Conservation (phyloP, 2,888 invertebrate genomes). For the Phortica okadai region DNA sequence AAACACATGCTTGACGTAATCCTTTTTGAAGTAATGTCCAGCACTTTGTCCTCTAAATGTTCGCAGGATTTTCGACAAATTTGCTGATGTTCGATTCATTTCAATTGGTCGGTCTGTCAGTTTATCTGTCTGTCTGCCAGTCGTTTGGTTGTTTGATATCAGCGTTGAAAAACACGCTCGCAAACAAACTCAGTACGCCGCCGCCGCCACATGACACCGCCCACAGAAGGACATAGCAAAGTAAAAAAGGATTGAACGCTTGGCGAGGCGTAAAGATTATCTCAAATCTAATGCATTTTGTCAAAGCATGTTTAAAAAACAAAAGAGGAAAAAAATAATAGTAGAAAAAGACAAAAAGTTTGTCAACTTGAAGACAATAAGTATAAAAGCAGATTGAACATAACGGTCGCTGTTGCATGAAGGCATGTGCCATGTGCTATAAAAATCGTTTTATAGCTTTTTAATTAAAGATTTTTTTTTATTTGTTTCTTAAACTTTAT, state of each 20-base stretch:
- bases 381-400: not conserved
- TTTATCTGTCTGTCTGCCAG: no score
- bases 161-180: not conserved
- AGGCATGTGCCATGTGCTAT: no score
- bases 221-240: not conserved
- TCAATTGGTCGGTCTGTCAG: slow-evolving; percentile 64
- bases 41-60: slow-evolving; percentile 68
- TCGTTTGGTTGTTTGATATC: no score
- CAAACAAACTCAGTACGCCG: not conserved
- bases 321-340: not conserved
- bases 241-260: not conserved
- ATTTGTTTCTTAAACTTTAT: no score
- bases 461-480: no score
- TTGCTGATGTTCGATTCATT: slow-evolving; percentile 62
- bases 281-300: slow-evolving; percentile 6
- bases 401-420: no score
- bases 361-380: slow-evolving; percentile 3
- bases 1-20: slow-evolving; percentile 72
- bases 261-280: slow-evolving; percentile 21
- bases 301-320: not conserved
- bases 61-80: slow-evolving; percentile 70
- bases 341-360: not conserved
- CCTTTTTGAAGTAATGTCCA: slow-evolving; percentile 67
- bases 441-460: no score
- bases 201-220: not conserved